A percentile compares a stretch with the other conserved stretches of the same genome.
Evolutionary conservation across 2,797 vertebrate species (phyloP).

Genomic region (Bradypus variegatus): DNA sequence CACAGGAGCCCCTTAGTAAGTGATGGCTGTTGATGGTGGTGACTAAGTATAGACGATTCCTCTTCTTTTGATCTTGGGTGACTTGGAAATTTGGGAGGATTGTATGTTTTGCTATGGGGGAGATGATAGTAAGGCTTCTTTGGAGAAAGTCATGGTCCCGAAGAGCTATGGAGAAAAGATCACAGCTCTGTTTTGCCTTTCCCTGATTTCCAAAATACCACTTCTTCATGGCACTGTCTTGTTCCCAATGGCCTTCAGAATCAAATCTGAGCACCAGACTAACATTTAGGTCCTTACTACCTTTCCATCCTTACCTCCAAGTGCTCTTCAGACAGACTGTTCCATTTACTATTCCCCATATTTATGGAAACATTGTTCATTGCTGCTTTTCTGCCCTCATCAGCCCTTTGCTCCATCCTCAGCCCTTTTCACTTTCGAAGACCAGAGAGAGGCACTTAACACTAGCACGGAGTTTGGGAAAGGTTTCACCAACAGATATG

Average conservation of each 20-base stretch:
- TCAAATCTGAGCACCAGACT: background rate
- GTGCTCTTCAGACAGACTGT: background rate
- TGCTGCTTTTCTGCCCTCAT: background rate
- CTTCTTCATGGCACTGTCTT: background rate
- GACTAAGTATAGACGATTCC: background rate
- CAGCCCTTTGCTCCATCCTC: background rate
- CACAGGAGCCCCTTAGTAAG: background rate
- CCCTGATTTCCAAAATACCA: background rate
- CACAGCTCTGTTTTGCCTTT: background rate
- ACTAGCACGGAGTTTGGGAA: conserved; percentile 22
- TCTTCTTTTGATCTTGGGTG: background rate
- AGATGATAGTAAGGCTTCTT: background rate
- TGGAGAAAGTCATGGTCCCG: background rate
- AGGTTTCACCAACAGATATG: conserved; percentile 7
- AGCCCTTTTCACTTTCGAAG: background rate
- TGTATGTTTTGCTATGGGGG: background rate
- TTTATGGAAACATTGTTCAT: background rate
- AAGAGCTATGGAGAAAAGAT: background rate
- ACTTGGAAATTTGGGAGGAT: background rate
- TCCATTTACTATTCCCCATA: background rate
- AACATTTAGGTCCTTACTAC: background rate
- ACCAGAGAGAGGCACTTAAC: background rate
- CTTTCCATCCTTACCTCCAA: background rate
- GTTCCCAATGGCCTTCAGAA: background rate
- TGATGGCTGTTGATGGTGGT: background rate